A percentile compares a stretch with the other conserved stretches of the same genome.
These are phyloP conservation scores for Cavia porcellus DNA, from an alignment of 2,113 vertebrate species.

Conservation along the genomic window DNA sequence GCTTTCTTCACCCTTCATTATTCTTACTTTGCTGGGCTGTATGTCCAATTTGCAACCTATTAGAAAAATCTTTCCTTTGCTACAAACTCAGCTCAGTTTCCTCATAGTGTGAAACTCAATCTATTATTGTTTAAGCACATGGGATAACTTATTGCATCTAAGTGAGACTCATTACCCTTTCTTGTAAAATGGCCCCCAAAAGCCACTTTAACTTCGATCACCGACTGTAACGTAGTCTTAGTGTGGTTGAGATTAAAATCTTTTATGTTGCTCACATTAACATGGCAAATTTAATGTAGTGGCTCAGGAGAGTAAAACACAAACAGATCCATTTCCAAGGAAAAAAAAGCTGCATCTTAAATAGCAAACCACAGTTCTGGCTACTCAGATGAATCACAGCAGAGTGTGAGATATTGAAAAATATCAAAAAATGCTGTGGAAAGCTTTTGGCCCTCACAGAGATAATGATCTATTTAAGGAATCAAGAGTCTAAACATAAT, in stretches of 20 bases:
- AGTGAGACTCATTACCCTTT: conserved; percentile 44
- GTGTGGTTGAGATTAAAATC: neutral
- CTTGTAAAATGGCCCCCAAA: conserved; percentile 37
- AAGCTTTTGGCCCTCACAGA: conserved; percentile 56
- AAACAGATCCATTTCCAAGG: conserved; percentile 36
- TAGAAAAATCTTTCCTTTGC: conserved; percentile 5
- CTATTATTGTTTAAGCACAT: conserved; percentile 33
- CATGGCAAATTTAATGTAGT: neutral
- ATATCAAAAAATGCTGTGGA: conserved; percentile 15
- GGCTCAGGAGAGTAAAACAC: conserved; percentile 23
- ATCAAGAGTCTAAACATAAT: conserved; percentile 59
- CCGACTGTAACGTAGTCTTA: conserved; percentile 22
- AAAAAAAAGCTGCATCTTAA: conserved; percentile 16
- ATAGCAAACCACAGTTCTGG: conserved; percentile 39
- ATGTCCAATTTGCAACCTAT: neutral
- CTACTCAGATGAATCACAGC: conserved; percentile 54
- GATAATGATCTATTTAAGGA: conserved; percentile 58
- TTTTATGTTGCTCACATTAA: conserved; percentile 50
- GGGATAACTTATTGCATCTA: conserved; percentile 22
- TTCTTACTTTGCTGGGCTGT: neutral
- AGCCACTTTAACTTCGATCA: conserved; percentile 12
- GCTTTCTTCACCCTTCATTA: neutral
- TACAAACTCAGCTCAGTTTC: neutral
- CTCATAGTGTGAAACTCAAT: conserved; percentile 6
- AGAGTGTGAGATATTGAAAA: conserved; percentile 54